phyloP scores from a whole-genome alignment of 2,113 vertebrate species.

The Labeo catla region DNA sequence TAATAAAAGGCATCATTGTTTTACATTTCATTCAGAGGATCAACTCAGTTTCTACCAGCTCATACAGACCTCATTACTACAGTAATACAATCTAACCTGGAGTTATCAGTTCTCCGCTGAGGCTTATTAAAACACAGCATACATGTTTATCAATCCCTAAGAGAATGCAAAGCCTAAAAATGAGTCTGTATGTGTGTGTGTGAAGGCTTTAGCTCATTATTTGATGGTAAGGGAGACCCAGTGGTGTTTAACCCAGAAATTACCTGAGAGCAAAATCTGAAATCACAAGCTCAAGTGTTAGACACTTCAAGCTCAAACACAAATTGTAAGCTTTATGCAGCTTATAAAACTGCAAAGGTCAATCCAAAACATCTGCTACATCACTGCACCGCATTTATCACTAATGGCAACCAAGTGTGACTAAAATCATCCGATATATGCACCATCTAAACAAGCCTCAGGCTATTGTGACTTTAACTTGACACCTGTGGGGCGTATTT shows the following conservation, averaged over 20 bases:
- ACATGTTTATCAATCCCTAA: conserved; percentile 2
- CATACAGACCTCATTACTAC: conserved; percentile 6
- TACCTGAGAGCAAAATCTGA: not conserved
- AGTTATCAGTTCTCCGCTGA: not conserved
- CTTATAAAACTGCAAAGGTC: not conserved
- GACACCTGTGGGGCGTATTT: conserved; percentile 17
- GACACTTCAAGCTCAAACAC: not conserved
- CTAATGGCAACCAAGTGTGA: not conserved
- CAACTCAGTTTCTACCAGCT: not conserved
- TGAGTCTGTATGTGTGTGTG: not conserved
- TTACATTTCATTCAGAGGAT: not conserved
- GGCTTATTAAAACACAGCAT: conserved; percentile 14
- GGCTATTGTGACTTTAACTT: conserved; percentile 1
- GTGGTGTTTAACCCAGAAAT: conserved; percentile 15
- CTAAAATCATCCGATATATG: not conserved
- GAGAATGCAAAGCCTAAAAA: conserved; percentile 16
- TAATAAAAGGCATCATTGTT: not conserved
- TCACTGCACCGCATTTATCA: not conserved
- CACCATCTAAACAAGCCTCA: conserved; percentile 15
- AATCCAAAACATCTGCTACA: not conserved
- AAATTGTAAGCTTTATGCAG: not conserved
- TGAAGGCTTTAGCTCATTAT: not conserved
- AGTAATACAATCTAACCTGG: conserved; percentile 31
- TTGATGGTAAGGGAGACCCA: not conserved
- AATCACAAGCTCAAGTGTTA: not conserved